Conservation (phyloP, 2,888 invertebrate species). For the Morpho deidamia region DNA sequence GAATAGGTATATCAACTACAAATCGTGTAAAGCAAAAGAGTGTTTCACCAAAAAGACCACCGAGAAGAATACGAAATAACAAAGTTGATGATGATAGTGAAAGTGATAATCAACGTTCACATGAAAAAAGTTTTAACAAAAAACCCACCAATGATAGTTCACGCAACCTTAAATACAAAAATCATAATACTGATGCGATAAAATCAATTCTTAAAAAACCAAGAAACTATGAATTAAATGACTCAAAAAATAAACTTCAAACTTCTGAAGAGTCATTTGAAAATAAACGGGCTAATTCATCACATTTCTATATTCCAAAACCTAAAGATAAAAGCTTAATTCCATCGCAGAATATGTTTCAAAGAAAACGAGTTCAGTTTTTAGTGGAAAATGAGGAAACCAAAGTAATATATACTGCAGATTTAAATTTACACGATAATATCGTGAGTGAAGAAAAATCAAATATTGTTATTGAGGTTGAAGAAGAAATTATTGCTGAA, state of each 20-base stretch:
- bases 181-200: conserved; percentile 61
- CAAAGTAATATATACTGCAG: conserved; percentile 69
- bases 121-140: conserved; percentile 49
- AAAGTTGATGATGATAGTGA: conserved; percentile 71
- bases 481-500: conserved; percentile 32
- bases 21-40: conserved; percentile 66
- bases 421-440: conserved; percentile 60
- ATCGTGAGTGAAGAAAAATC: conserved; percentile 33
- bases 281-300: conserved; percentile 52
- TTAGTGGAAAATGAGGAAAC: conserved; percentile 81
- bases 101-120: conserved; percentile 64
- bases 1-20: conserved; percentile 42
- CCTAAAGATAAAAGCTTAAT: conserved; percentile 57
- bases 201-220: conserved; percentile 81
- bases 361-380: conserved; percentile 85
- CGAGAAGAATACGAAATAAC: conserved; percentile 72
- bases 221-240: conserved; percentile 52
- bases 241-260: conserved; percentile 44
- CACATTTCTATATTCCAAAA: conserved; percentile 82
- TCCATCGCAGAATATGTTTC: conserved; percentile 50
- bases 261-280: conserved; percentile 49
- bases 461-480: conserved; percentile 22
- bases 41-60: conserved; percentile 81
- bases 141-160: conserved; percentile 42
- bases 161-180: conserved; percentile 51